Evolutionary conservation across 2,888 invertebrate genomes (phyloP), one percentile per base, ranked within the genome.

Genomic region (Hydriomena furcata): DNA sequence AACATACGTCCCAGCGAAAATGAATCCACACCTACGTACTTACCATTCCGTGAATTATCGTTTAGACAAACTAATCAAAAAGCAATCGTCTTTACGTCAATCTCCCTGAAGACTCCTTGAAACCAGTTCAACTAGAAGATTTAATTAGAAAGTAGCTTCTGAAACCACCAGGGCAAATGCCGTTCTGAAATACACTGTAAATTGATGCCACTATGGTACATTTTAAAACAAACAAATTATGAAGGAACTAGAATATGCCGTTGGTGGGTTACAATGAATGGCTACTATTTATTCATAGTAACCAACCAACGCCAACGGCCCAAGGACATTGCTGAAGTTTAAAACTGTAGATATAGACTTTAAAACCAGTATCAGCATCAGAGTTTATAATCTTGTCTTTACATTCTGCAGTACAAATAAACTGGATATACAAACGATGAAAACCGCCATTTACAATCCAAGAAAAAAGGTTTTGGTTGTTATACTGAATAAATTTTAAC

Each of bases 401-500:
- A 32, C 8, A 38, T 37, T 42, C 59, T 57, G 59, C 59, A 76
- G 77, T 79, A 83, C 80, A 82, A 84, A 84, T 82, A 82, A 81
- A 81, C 32, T 36, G 37, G 32, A n/a, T n/a, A n/a, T 17, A 17
- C 17, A 17, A 17, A 2, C 17, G 4, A 17, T 17, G 4, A 3
- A 17, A 3, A 3, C 4, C 17, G 4, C 17, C 4, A 17, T 17
- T 3, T 3, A 17, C 4, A 17, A 17, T 3, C 4, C n/a, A n/a
- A n/a, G n/a, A n/a, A n/a, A n/a, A n/a, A n/a, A n/a, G n/a, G 17
- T 17, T 31, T 31, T 5, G n/a, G 8, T 6, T 31, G n/a, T 12
- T 7, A 7, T 32, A 20, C n/a, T n/a, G n/a, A n/a, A n/a, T n/a
- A n/a, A n/a, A n/a, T n/a, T n/a, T n/a, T n/a, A n/a, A n/a, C n/a